phyloP scores from a whole-genome alignment of 2,888 invertebrate species.

The Tipula lateralis region DNA sequence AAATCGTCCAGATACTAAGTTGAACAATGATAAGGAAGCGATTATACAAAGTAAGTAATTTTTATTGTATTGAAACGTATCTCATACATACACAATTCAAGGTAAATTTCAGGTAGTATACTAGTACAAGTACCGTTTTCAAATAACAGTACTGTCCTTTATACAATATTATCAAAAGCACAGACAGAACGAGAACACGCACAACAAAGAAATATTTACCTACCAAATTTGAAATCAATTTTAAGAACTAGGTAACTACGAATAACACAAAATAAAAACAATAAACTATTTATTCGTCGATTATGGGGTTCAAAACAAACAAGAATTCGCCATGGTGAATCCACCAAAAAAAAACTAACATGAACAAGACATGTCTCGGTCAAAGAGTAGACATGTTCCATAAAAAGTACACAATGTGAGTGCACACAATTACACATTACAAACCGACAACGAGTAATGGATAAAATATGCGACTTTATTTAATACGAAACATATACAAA shows the following conservation, averaged over 20 bases:
- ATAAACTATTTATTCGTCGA: background rate
- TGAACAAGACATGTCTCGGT: background rate
- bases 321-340: background rate
- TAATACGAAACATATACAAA: background rate
- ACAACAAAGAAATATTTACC: background rate
- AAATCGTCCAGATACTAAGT: too few species aligned
- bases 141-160: background rate
- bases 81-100: background rate
- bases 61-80: too few species aligned
- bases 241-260: background rate
- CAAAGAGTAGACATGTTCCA: background rate
- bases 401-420: background rate
- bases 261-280: background rate
- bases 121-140: background rate
- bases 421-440: too few species aligned
- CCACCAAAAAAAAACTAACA: background rate
- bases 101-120: background rate
- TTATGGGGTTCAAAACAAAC: background rate
- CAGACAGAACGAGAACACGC: background rate
- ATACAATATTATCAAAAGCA: background rate
- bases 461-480: background rate
- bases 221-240: background rate
- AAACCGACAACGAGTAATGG: background rate
- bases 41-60: too few species aligned
- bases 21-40: too few species aligned